Base-by-base conservation (phyloP, 2,797 vertebrate genomes). In the Manis pentadactyla region DNA sequence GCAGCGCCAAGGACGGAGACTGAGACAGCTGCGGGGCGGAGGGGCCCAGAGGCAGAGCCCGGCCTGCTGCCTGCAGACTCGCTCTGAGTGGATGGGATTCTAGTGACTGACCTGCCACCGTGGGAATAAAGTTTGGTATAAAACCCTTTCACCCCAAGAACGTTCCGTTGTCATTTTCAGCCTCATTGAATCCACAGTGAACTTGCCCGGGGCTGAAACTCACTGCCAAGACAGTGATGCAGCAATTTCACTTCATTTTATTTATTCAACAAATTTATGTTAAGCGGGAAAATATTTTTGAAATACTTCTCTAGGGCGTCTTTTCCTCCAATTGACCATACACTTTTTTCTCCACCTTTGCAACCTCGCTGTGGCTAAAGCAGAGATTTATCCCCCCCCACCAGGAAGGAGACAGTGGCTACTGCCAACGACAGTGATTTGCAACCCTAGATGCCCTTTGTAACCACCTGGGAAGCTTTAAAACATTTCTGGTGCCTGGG, bases 361-460 rank as follows among this genome's bases (percentile, higher is more conserved):
- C 68, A 79, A 59, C 82, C 66, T 88, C 13, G 21, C 71, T 68
- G 64, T 23, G 29, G 25, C 39, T n/a, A 55, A 93, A 25, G 39
- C 23, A 75, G 81, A 95, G 89, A 85, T 89, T 88, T 66, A 82
- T 88, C 73, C 55, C n/a, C 19, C 71, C 71, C 51, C 5, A n/a
- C n/a, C n/a, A 55, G 64, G 31, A 73, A 78, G 55, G 46, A 46
- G 64, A 90, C 87, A 88, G 59, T 94, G 53, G 69, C 25, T 61
- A 13, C 53, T 75, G 86, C 31, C 27, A 88, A 66, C 71, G 71
- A 69, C 2, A 8, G 61, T 87, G 59, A 90, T 91, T 94, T 97
- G 96, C 84, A 94, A 87, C 49, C 74, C 1, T 55, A 77, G 61
- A 83, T 85, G 66, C 49, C 78, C 89, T 90, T 95, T 90, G 87